These are phyloP conservation scores for Matsumyia berberina DNA, from an alignment of 2,888 invertebrate species.

Conservation along the genomic window DNA sequence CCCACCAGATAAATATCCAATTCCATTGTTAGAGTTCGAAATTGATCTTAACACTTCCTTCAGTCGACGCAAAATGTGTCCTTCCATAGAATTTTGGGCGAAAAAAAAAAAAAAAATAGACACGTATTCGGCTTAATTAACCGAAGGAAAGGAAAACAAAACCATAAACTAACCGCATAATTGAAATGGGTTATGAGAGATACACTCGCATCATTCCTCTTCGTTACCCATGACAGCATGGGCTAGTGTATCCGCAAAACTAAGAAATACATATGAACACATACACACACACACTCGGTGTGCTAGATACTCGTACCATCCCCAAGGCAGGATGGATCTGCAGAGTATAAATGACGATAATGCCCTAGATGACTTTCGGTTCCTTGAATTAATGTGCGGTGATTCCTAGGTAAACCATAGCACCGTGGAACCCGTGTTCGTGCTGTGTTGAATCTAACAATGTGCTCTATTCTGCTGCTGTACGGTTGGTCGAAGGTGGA, in stretches of 20 bases:
- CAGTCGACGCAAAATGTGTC: conserved; percentile 6
- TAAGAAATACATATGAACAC: conserved; percentile 26
- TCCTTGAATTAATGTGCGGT: conserved; percentile 72
- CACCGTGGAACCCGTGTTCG: conserved; percentile 30
- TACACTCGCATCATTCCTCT: conserved; percentile 52
- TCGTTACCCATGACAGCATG: conserved; percentile 44
- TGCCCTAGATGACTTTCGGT: conserved; percentile 70
- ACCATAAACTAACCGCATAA: conserved; percentile 65
- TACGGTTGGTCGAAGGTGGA: conserved; percentile 45
- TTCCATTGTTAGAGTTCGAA: conserved; percentile 5
- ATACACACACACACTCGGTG: conserved; percentile 15
- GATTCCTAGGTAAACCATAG: conserved; percentile 62
- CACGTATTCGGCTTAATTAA: conserved; percentile 43
- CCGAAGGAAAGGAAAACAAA: conserved; percentile 50
- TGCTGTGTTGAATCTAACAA: conserved; percentile 9
- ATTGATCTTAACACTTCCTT: conserved; percentile 46
- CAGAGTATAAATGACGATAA: conserved; percentile 63
- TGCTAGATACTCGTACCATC: conserved; percentile 1
- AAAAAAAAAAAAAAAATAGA: background rate
- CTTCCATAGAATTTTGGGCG: background rate
- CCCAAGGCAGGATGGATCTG: conserved; percentile 35
- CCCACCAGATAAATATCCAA: background rate
- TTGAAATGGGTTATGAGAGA: conserved; percentile 70
- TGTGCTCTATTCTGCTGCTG: background rate
- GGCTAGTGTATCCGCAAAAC: conserved; percentile 23